Base-by-base conservation (phyloP, 2,113 vertebrate genomes). In the Phalacrocorax brasilianus region DNA sequence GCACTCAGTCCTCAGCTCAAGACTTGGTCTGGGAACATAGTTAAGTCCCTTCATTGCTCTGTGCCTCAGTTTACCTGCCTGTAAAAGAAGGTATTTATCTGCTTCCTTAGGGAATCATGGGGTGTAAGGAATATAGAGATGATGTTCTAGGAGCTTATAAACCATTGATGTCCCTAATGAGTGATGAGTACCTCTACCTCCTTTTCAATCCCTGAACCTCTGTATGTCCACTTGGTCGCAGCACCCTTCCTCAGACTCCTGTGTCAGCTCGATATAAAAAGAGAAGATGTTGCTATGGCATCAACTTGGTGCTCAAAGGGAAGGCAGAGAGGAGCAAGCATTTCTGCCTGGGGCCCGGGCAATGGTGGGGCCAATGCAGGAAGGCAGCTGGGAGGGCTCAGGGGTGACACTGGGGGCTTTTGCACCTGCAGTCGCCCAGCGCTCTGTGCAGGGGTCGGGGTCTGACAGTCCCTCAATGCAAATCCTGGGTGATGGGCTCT, bases 351-450 rank as follows among this genome's bases (percentile, higher is more conserved):
- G 72, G 61, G 42, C 59, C 18, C 2, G 5, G 47, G 76, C 40
- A 65, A 63, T 4, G 0, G 4, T 6, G 55, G 49, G 62, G 21
- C 26, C 0, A 0, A 44, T 1, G 11, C 0, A 0, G 53, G 20
- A 38, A 49, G 75, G 79, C 56, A 40, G 45, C 22, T 0, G 0
- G 30, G 35, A 62, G 53, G 40, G 53, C 78, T 55, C 0, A 0
- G 45, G 70, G 49, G 35, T 5, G 8, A 15, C 66, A 1, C 49
- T 0, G 5, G 58, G 68, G 42, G 33, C 20, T 45, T 12, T 78
- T 0, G 1, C 65, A 40, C 95, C 53, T 59, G 67, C 78, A 66
- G 71, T 8, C 0, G 0, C 2, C 1, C 61, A 40, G 58, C 24
- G 0, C 40, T 53, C 27, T 2, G 0, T 4, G 30, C 55, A 18